Evolutionary conservation across 2,113 vertebrate species (phyloP).

Genomic region (Deroptyus accipitrinus): DNA sequence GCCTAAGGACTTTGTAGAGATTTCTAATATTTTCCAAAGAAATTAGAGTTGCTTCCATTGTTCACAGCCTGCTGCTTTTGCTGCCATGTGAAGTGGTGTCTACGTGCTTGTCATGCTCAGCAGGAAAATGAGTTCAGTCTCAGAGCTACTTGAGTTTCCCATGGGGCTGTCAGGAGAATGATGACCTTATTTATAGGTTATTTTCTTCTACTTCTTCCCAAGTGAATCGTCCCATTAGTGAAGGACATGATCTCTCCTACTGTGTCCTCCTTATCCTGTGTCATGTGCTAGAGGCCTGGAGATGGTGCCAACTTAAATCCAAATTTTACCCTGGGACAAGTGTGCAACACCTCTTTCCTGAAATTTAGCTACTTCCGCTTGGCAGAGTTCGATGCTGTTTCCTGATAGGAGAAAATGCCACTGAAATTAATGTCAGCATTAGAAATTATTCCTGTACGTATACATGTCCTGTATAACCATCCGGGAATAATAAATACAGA

Average conservation of each 20-base stretch:
- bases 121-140: constrained; percentile 6
- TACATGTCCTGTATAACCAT: not conserved
- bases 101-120: not conserved
- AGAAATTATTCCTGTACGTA: not conserved
- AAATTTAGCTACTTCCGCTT: not conserved
- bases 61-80: not conserved
- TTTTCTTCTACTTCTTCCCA: constrained; percentile 39
- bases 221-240: not conserved
- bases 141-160: not conserved
- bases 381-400: not conserved
- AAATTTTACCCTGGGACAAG: not conserved
- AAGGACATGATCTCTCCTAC: not conserved
- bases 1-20: not conserved
- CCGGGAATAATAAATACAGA: not conserved
- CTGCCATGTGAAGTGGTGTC: not conserved
- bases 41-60: not conserved
- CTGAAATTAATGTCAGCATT: not conserved
- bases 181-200: constrained; percentile 43
- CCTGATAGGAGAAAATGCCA: not conserved
- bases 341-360: not conserved
- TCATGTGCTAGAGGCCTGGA: not conserved
- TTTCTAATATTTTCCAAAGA: not conserved
- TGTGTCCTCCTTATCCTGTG: not conserved
- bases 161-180: not conserved
- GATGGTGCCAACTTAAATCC: not conserved